Percentiles rank a stretch among this genome's conserved stretches.
Conservation (phyloP, 1,140 invertebrate species). For the Zaprionus taronus region DNA sequence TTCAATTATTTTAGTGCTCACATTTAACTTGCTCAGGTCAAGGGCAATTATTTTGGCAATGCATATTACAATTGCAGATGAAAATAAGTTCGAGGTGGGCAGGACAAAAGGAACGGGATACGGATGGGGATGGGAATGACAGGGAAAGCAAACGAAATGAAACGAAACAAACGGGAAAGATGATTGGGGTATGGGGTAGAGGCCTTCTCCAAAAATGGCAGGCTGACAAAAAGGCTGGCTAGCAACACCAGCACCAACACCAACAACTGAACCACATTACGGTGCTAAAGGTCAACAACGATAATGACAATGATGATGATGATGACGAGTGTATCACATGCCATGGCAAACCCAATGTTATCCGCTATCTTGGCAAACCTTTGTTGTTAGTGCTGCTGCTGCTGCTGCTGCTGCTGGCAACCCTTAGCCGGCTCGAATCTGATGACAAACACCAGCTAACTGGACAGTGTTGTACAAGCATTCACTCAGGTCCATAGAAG, state of each 20-base stretch:
- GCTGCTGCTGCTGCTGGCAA: slow-evolving; percentile 21
- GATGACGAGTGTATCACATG: slow-evolving; percentile 36
- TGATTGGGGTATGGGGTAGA: background rate
- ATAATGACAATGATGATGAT: slow-evolving; percentile 1
- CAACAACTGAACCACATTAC: slow-evolving; percentile 26
- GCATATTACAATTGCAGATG: slow-evolving; percentile 64
- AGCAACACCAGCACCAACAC: slow-evolving; percentile 21
- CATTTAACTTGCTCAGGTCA: slow-evolving; percentile 50
- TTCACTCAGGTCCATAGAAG: slow-evolving; percentile 50
- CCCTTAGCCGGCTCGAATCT: slow-evolving; percentile 60
- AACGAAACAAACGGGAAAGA: background rate
- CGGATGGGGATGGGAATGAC: too few species aligned
- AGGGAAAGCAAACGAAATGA: background rate
- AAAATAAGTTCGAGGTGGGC: slow-evolving; percentile 8
- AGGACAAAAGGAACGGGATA: background rate
- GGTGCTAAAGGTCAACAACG: slow-evolving; percentile 66
- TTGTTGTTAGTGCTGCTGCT: slow-evolving; percentile 20
- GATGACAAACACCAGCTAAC: slow-evolving; percentile 71
- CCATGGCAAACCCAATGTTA: slow-evolving; percentile 14
- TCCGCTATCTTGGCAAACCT: slow-evolving; percentile 13
- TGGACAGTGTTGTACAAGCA: slow-evolving; percentile 66
- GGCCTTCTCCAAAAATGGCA: slow-evolving; percentile 23
- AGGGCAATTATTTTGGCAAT: slow-evolving; percentile 64
- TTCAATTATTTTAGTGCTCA: slow-evolving; percentile 27
- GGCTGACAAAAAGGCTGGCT: slow-evolving; percentile 28